A percentile compares a stretch with the other conserved stretches of the same genome.
Evolutionary conservation across 2,888 invertebrate species (phyloP).

Genomic region (Heliconius cydno): DNA sequence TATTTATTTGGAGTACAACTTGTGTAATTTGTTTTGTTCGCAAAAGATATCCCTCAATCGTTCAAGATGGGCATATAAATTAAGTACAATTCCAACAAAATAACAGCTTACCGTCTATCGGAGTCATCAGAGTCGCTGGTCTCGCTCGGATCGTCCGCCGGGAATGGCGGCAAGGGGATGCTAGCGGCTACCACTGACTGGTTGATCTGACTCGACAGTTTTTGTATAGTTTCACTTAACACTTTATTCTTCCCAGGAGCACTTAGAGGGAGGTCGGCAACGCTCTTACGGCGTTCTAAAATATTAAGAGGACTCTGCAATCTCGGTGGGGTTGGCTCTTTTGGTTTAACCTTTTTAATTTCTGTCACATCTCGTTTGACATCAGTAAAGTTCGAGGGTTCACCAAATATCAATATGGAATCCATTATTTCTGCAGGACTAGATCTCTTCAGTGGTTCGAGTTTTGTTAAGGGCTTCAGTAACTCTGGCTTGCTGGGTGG

Average conservation of each 20-base stretch:
- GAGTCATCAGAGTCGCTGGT: conserved; percentile 79
- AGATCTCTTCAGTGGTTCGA: conserved; percentile 62
- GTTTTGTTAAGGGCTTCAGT: conserved; percentile 58
- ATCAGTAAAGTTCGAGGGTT: conserved; percentile 69
- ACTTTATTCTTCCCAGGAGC: conserved; percentile 82
- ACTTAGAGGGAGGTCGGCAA: conserved; percentile 69
- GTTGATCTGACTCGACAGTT: conserved; percentile 81
- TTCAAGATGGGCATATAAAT: background rate
- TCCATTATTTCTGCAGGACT: conserved; percentile 61
- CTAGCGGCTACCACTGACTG: conserved; percentile 69
- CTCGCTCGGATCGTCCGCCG: conserved; percentile 71
- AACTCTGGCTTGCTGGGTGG: conserved; percentile 58
- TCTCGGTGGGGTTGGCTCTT: conserved; percentile 66
- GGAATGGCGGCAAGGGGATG: conserved; percentile 68
- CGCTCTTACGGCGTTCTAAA: conserved; percentile 73
- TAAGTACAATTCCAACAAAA: background rate
- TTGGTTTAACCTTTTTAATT: conserved; percentile 67
- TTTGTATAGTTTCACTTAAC: conserved; percentile 85
- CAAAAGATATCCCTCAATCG: too few relatives aligned
- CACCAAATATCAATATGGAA: conserved; percentile 65
- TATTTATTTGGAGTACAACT: background rate
- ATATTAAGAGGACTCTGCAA: conserved; percentile 72
- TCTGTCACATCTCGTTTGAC: conserved; percentile 66
- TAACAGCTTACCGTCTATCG: conserved; percentile 66
- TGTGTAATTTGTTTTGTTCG: background rate